Evolutionary conservation across 2,888 invertebrate genomes (phyloP), one percentile per base, ranked within the genome.

Genomic region (Vannuccia rotundouncinata): DNA sequence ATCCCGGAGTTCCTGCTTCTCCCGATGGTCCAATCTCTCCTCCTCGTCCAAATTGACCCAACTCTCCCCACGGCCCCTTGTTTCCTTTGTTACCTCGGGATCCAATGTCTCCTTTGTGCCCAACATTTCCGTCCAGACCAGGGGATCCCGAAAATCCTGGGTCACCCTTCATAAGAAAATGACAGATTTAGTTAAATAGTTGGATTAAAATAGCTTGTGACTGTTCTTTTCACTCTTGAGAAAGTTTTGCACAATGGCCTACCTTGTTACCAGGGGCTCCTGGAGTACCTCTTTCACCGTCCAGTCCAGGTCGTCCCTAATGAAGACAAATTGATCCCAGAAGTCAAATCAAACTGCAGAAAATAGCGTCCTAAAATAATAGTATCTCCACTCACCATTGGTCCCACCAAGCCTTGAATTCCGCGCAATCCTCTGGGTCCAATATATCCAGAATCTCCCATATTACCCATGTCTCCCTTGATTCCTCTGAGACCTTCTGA

Each of bases 381-480:
- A 17, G 10, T 45, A 45, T 45, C 5, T 5, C 10, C 5, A 45
- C 79, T 79, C 60, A 80, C 80, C 13, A 31, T 27, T 5, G 66
- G 80, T 5, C 80, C 80, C 2, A 22, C 59, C 17, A 79, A 5
- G 25, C 80, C 80, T 45, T 31, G 79, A 1, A 29, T 17, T 13
- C 80, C 80, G 29, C 78, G 29, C 17, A 79, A 13, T n/a, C 80
- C 80, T 22, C 78, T 1, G n/a, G 78, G 80, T 79, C 80, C 80
- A 79, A 59, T 79, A 45, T 59, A 80, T 1, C 80, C 80, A 29
- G 78, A 2, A 59, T 80, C 82, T 5, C 84, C 84, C 10, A 66
- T 59, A 1, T 82, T 60, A 31, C 84, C 84, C 22, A 80, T 81
- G 25, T 80, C 78, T 13, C 82, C 81, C 31, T 80, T 79, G 13